phyloP scores from a whole-genome alignment of 2,888 invertebrate species.

The Drosophila longiperda region DNA sequence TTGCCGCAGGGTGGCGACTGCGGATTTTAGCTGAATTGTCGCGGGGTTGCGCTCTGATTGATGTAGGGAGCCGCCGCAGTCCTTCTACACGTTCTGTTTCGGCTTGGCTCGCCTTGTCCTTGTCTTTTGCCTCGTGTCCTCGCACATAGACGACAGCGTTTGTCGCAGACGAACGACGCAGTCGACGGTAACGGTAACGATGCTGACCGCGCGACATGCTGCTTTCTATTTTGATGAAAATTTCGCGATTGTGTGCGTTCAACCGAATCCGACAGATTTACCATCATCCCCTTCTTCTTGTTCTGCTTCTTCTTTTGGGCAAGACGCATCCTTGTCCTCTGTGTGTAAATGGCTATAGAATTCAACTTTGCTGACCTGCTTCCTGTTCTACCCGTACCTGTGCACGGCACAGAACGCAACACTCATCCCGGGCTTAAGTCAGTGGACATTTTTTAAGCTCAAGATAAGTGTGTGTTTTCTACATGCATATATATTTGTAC shows the following conservation, averaged over 20 bases:
- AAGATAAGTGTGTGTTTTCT: background rate
- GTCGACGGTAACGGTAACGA: constrained; percentile 38
- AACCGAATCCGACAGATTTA: constrained; percentile 63
- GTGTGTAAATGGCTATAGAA: constrained; percentile 46
- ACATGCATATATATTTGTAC: background rate
- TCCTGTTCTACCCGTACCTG: constrained; percentile 16
- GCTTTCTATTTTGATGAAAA: constrained; percentile 77
- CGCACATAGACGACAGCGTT: constrained; percentile 60
- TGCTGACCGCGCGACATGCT: constrained; percentile 62
- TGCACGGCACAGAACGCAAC: background rate
- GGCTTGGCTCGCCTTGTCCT: constrained; percentile 53
- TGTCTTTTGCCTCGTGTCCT: constrained; percentile 51
- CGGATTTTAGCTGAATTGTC: constrained; percentile 66
- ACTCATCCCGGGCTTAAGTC: background rate
- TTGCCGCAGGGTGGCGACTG: constrained; percentile 69
- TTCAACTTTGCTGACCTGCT: constrained; percentile 37
- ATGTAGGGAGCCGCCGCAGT: constrained; percentile 54
- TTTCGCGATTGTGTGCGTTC: constrained; percentile 79
- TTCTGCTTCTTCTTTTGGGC: background rate
- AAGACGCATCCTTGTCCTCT: constrained; percentile 32
- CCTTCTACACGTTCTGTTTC: constrained; percentile 38
- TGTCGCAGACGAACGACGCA: constrained; percentile 59
- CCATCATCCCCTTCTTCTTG: constrained; percentile 7
- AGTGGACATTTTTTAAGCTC: background rate
- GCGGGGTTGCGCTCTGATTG: constrained; percentile 68